These are phyloP conservation scores for Apodemia mormo DNA, from an alignment of 2,888 invertebrate species.

Conservation along the genomic window DNA sequence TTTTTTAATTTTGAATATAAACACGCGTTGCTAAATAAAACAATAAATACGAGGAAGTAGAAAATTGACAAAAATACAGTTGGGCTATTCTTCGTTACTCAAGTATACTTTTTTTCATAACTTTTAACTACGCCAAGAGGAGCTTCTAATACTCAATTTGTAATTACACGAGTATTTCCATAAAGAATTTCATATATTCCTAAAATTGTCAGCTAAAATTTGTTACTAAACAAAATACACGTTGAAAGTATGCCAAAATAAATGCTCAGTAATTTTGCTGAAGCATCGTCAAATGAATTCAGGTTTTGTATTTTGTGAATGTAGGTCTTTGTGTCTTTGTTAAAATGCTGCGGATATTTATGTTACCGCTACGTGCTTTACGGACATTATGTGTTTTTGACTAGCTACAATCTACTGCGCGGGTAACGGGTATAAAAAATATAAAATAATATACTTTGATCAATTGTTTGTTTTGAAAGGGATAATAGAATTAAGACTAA, in stretches of 20 bases:
- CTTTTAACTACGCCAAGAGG: too few species aligned
- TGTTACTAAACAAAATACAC: neutral
- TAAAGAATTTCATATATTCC: neutral
- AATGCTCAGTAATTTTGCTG: constrained; percentile 4
- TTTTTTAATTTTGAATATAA: too few species aligned
- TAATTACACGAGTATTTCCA: neutral
- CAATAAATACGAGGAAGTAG: too few species aligned
- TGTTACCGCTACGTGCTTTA: neutral
- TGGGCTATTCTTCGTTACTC: too few species aligned
- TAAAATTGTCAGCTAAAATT: neutral
- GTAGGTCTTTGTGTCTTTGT: neutral
- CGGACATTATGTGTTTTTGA: neutral
- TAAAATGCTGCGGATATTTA: constrained; percentile 3
- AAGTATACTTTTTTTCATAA: too few species aligned
- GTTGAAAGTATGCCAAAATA: constrained; percentile 13
- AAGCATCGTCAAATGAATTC: constrained; percentile 2
- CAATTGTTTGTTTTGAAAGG: too few species aligned
- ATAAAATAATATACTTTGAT: too few species aligned
- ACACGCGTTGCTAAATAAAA: too few species aligned
- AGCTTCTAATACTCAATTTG: too few species aligned
- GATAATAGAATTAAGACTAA: neutral
- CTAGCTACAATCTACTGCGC: too few species aligned
- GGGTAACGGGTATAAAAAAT: too few species aligned
- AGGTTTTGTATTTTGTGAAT: constrained; percentile 5
- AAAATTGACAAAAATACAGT: too few species aligned